Conservation (phyloP, 2,797 vertebrate genomes). For the Pantherophis vulpinus region DNA sequence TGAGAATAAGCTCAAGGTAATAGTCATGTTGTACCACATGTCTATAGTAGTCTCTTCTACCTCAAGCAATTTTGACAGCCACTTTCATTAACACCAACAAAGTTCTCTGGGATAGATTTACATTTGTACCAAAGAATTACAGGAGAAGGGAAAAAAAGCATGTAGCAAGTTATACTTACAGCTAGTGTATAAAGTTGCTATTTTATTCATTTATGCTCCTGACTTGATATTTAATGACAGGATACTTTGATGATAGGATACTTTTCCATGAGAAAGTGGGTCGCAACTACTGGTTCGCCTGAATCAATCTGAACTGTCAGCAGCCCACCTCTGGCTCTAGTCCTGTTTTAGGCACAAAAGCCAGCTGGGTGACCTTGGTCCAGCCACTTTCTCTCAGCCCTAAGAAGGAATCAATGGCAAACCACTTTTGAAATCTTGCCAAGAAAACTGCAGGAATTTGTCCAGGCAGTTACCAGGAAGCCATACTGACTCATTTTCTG, state of each 20-base stretch:
- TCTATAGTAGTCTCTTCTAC: neutral
- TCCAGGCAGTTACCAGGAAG: no score
- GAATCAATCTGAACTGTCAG: no score
- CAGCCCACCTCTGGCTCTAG: no score
- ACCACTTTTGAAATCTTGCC: no score
- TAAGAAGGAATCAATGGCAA: no score
- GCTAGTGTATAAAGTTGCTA: neutral
- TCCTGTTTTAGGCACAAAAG: no score
- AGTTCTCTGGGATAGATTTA: neutral
- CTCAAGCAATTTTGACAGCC: neutral
- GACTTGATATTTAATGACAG: neutral
- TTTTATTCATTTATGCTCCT: constrained; percentile 1
- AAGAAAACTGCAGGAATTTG: no score
- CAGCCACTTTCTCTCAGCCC: no score
- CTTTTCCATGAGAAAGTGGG: neutral
- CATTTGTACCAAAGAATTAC: neutral
- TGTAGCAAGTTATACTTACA: neutral
- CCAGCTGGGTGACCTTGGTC: no score
- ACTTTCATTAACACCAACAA: neutral
- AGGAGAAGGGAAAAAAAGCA: no score
- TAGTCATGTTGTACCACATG: neutral
- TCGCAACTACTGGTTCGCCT: no score
- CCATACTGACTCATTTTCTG: no score
- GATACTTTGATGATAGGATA: neutral
- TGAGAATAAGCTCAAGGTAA: neutral